These are phyloP conservation scores for Patella ulyssiponensis DNA, from an alignment of 2,888 invertebrate species.

Conservation along the genomic window DNA sequence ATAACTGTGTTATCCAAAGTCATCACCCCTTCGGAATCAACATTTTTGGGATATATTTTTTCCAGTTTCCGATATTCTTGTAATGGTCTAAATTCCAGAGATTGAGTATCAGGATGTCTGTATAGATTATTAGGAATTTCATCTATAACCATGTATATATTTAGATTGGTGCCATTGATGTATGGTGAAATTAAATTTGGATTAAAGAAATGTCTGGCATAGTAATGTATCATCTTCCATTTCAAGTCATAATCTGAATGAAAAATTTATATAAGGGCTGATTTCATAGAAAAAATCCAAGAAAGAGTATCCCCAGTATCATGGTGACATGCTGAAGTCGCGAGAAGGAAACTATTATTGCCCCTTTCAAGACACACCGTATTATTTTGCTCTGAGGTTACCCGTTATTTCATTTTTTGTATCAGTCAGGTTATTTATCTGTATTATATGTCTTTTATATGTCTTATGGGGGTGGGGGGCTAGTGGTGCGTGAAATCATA, in stretches of 20 bases:
- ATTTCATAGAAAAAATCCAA: too few species aligned
- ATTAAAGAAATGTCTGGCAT: constrained; percentile 86
- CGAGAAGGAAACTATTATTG: too few species aligned
- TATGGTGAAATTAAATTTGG: constrained; percentile 70
- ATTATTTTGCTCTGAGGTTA: too few species aligned
- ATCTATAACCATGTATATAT: constrained; percentile 52
- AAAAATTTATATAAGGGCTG: too few species aligned
- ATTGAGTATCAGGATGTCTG: constrained; percentile 29
- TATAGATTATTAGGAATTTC: constrained; percentile 42
- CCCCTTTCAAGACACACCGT: too few species aligned
- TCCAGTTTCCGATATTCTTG: background rate
- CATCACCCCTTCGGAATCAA: background rate
- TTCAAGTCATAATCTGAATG: constrained; percentile 80
- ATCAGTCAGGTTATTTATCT: too few species aligned
- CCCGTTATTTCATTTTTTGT: too few species aligned
- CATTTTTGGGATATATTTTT: background rate
- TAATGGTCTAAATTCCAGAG: constrained; percentile 8
- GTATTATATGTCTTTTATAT: too few species aligned
- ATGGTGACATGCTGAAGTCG: too few species aligned
- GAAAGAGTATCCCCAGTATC: too few species aligned
- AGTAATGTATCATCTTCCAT: constrained; percentile 93
- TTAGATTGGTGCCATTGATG: constrained; percentile 48
- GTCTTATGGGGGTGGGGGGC: too few species aligned
- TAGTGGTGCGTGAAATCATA: too few species aligned
- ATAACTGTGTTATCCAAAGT: background rate